These are phyloP conservation scores for Neria commutata DNA, from an alignment of 2,888 invertebrate species.

Conservation along the genomic window DNA sequence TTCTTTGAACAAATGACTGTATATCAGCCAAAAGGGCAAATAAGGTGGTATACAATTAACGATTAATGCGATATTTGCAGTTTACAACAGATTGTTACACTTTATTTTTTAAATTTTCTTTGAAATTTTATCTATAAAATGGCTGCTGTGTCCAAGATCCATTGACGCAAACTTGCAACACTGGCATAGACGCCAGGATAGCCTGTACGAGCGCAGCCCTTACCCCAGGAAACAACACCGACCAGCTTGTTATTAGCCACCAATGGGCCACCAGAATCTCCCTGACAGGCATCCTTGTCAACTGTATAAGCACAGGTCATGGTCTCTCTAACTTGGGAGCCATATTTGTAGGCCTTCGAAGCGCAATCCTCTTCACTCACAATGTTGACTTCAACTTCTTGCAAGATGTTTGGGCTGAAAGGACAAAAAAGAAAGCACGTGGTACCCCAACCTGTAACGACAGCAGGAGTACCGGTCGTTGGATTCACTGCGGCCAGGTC, in stretches of 20 bases:
- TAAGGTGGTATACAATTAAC: too few species aligned
- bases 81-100: too few species aligned
- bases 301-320: conserved; percentile 55
- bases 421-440: conserved; percentile 41
- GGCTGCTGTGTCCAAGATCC: conserved; percentile 36
- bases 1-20: too few species aligned
- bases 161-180: conserved; percentile 38
- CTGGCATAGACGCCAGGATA: conserved; percentile 58
- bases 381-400: conserved; percentile 39
- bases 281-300: conserved; percentile 57
- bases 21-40: too few species aligned
- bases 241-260: conserved; percentile 42
- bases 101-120: too few species aligned
- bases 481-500: conserved; percentile 43
- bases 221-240: conserved; percentile 61
- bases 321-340: conserved; percentile 35
- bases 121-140: conserved; percentile 38
- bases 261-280: conserved; percentile 61
- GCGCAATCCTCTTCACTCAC: conserved; percentile 29
- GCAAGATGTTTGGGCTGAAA: conserved; percentile 31
- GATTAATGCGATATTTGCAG: too few species aligned
- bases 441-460: conserved; percentile 59
- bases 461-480: conserved; percentile 42
- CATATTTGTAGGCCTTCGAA: conserved; percentile 35
- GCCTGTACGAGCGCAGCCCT: conserved; percentile 46